Percentiles rank a stretch among this genome's conserved stretches.
These are phyloP conservation scores for Callopanchax toddi DNA, from an alignment of 2,113 vertebrate species.

Conservation along the genomic window DNA sequence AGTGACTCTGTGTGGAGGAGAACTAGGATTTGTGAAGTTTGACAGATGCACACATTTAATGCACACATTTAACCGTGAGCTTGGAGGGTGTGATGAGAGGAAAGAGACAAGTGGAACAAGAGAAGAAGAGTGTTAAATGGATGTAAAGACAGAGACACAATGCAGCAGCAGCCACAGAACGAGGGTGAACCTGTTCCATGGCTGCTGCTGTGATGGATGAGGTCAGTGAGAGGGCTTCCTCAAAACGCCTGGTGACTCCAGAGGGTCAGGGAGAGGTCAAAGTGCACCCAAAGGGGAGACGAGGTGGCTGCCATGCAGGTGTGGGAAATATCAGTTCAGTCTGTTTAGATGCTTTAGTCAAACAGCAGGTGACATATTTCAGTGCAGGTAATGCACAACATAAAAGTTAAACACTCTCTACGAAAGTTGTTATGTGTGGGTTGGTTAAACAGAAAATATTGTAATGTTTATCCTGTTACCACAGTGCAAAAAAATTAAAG, in stretches of 20 bases:
- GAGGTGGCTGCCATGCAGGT: not conserved
- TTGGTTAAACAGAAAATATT: no score
- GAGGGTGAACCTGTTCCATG: constrained; percentile 64
- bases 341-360: not conserved
- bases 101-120: constrained; percentile 13
- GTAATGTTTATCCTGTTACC: no score
- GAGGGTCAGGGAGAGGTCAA: constrained; percentile 75
- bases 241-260: constrained; percentile 62
- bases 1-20: not conserved
- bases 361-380: not conserved
- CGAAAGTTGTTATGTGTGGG: no score
- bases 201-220: constrained; percentile 78
- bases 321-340: not conserved
- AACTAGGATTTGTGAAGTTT: constrained; percentile 28
- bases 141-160: constrained; percentile 40
- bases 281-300: constrained; percentile 65
- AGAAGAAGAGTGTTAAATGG: constrained; percentile 29
- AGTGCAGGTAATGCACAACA: not conserved
- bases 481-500: no score
- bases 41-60: constrained; percentile 15
- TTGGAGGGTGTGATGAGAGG: constrained; percentile 11
- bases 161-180: constrained; percentile 49
- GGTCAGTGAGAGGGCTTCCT: constrained; percentile 76
- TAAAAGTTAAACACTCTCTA: no score
- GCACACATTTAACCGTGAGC: constrained; percentile 6